Evolutionary conservation across 2,113 vertebrate species (phyloP), one percentile per base, ranked within the genome.

Genomic region (Amazona guildingii): DNA sequence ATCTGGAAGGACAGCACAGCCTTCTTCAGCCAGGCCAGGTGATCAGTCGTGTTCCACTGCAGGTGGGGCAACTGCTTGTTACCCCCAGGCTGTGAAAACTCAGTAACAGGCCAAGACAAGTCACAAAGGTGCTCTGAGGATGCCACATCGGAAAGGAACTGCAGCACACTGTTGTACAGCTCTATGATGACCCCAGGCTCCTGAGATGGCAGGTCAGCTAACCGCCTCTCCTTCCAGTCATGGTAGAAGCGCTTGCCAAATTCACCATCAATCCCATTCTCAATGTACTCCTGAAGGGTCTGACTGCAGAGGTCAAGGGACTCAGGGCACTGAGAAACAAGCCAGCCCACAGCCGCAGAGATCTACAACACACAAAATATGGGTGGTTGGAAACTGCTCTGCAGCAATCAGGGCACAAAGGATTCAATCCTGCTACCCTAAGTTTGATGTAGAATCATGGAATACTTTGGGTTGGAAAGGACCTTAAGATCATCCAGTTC

Each of bases 31-130:
- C 99, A 99, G 59, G 97, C 95, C 92, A 99, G 97, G 83, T 99
- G 99, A 48, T 96, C 95, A 2, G 97, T 88, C 5, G 94, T 80
- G 83, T 99, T 99, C 99, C 99, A 99, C 28, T 98, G 98, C 86
- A 98, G 96, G 78, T 99, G 98, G 28, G 99, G 99, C 76, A 99
- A 97, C 64, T 98, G 86, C 35, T 92, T 96, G 29, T 88, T 98
- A 64, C 97, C 98, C 6, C 98, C 98, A 0, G 97, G 97, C 74
- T 97, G 93, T 20, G 97, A 98, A 87, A 99, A 99, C 89, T 99
- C 99, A 0, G 95, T 88, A 3, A 99, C 97, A 12, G 99, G 99
- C 99, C 99, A 99, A 5, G 99, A 99, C 63, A 99, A 97, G 64
- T 97, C 92, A 48, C 95, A 96, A 14, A 99, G 97, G 43, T 98